Conservation (phyloP, 1,140 invertebrate species). For the Frieseomelitta varia region DNA sequence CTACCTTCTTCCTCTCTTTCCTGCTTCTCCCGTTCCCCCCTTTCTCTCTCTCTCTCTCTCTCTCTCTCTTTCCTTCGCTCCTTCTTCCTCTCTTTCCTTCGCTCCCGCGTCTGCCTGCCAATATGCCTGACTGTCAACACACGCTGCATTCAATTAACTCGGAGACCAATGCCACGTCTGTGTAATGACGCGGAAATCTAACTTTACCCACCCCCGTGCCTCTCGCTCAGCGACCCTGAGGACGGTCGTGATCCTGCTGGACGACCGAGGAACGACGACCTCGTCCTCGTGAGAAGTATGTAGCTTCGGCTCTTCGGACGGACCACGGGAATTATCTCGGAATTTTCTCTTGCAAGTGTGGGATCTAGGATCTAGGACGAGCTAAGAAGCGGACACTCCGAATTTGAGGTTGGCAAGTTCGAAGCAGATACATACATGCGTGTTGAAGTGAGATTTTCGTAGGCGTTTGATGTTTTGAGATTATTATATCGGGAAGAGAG, state of each 20-base stretch:
- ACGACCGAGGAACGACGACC: conserved; percentile 18
- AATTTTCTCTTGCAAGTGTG: background rate
- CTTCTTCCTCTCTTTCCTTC: conserved; percentile 15
- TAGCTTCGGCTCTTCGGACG: background rate
- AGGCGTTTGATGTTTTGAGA: too few relatives aligned
- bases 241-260: background rate
- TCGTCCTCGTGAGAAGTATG: background rate
- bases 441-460: too few relatives aligned
- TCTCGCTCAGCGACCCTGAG: background rate
- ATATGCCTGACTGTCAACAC: conserved; percentile 82
- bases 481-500: too few relatives aligned
- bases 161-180: conserved; percentile 69
- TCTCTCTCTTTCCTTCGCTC: background rate
- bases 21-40: too few relatives aligned
- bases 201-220: conserved; percentile 55
- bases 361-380: background rate
- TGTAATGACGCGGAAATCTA: conserved; percentile 81
- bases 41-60: background rate
- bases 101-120: conserved; percentile 76
- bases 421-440: too few relatives aligned
- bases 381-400: background rate
- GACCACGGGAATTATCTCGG: background rate
- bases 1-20: background rate
- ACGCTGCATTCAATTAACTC: conserved; percentile 82
- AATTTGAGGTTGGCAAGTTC: background rate